phyloP scores from a whole-genome alignment of 2,113 vertebrate species.

The Apodemus speciosus region DNA sequence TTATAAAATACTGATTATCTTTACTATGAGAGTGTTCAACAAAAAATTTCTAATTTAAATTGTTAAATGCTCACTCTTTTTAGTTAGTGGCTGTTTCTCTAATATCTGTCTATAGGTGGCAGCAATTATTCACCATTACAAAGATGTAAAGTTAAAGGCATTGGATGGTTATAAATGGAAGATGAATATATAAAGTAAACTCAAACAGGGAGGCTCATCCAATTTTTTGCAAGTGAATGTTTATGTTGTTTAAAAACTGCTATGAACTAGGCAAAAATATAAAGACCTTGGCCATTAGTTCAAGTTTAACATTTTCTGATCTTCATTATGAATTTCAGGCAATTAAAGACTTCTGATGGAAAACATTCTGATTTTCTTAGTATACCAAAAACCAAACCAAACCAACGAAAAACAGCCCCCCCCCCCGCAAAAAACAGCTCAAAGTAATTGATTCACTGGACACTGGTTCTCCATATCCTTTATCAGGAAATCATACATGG shows the following conservation, averaged over 20 bases:
- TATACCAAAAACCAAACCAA: neutral
- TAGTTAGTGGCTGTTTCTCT: slow-evolving; percentile 20
- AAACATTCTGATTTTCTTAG: neutral
- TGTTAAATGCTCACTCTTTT: slow-evolving; percentile 53
- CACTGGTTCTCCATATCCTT: neutral
- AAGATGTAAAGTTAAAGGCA: slow-evolving; percentile 20
- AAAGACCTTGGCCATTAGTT: slow-evolving; percentile 15
- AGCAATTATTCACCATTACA: slow-evolving; percentile 78
- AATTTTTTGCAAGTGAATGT: slow-evolving; percentile 47
- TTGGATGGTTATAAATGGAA: slow-evolving; percentile 5
- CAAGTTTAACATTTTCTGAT: slow-evolving; percentile 5
- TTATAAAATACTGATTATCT: slow-evolving; percentile 56
- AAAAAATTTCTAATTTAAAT: slow-evolving; percentile 69
- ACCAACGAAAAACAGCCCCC: neutral
- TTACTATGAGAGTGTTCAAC: slow-evolving; percentile 49
- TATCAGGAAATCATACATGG: neutral
- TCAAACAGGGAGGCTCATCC: neutral
- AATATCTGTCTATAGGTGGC: slow-evolving; percentile 82
- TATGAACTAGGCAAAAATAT: neutral
- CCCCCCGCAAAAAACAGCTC: neutral
- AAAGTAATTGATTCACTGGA: neutral
- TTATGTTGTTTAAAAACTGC: slow-evolving; percentile 57
- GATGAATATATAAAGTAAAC: slow-evolving; percentile 46
- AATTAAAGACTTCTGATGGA: neutral
- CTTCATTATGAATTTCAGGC: neutral